phyloP scores from a whole-genome alignment of 2,113 vertebrate genomes.

The Motacilla alba region DNA sequence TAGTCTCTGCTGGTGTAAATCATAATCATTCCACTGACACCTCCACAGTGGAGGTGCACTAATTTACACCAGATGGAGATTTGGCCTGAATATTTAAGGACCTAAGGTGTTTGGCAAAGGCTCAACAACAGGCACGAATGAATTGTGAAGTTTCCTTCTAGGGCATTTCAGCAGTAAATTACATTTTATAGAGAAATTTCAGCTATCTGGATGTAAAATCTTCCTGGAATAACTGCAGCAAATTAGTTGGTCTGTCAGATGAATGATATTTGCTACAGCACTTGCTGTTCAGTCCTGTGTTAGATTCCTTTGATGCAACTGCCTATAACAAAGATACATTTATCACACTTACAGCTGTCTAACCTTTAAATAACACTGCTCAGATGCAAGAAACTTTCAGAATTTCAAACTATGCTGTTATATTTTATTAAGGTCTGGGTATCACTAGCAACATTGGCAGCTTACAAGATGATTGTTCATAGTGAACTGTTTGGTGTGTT shows the following conservation, averaged over 20 bases:
- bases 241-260: slow-evolving; percentile 65
- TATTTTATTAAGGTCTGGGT: neutral
- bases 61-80: slow-evolving; percentile 24
- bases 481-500: neutral
- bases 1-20: slow-evolving; percentile 1
- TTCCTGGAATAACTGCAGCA: slow-evolving; percentile 55
- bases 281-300: slow-evolving; percentile 44
- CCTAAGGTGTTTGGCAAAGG: slow-evolving; percentile 32
- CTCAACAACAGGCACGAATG: slow-evolving; percentile 4
- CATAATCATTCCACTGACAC: neutral
- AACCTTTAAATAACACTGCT: slow-evolving; percentile 63
- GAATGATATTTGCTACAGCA: slow-evolving; percentile 19
- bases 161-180: slow-evolving; percentile 55
- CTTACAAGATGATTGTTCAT: neutral
- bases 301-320: slow-evolving; percentile 59
- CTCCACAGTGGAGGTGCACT: neutral
- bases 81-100: slow-evolving; percentile 41
- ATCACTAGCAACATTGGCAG: neutral
- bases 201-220: slow-evolving; percentile 61
- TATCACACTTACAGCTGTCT: slow-evolving; percentile 61
- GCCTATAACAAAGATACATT: slow-evolving; percentile 60
- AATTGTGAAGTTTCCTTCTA: slow-evolving; percentile 47
- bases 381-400: neutral
- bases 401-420: slow-evolving; percentile 19
- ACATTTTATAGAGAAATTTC: slow-evolving; percentile 46